A percentile compares a stretch with the other conserved stretches of the same genome.
These are phyloP conservation scores for Aythya fuligula DNA, from an alignment of 2,797 vertebrate genomes.

Conservation along the genomic window DNA sequence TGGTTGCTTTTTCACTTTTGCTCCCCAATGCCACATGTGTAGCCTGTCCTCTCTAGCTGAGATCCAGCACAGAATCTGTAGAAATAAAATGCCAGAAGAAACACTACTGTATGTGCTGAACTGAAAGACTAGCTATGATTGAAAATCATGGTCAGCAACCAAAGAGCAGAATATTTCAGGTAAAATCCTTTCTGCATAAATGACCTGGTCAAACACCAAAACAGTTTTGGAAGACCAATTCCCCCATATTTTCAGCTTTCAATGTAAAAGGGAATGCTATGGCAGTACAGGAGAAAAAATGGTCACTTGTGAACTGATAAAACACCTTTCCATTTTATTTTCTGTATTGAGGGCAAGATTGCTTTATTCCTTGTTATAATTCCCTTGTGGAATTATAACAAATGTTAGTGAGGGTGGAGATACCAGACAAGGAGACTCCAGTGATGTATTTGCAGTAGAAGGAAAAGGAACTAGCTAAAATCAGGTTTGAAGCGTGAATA, in stretches of 20 bases:
- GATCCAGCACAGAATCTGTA: not conserved
- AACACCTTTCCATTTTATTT: not conserved
- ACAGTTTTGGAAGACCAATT: not conserved
- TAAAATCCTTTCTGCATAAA: not conserved
- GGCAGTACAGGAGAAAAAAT: not conserved
- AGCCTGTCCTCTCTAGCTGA: not conserved
- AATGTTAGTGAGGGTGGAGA: not conserved
- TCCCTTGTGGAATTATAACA: not conserved
- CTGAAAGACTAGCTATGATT: not conserved
- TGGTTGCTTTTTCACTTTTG: not conserved
- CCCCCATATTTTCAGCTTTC: not conserved
- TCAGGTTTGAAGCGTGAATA: not conserved
- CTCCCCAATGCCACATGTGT: not conserved
- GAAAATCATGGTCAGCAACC: fast-evolving
- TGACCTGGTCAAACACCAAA: not conserved
- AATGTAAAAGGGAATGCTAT: not conserved
- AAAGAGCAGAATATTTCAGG: not conserved
- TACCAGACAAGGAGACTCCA: not conserved
- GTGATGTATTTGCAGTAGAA: not conserved
- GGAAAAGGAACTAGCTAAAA: not conserved
- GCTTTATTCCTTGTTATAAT: not conserved
- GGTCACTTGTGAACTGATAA: not conserved
- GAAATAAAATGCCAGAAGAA: not conserved
- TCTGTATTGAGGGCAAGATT: not conserved
- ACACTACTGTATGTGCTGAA: not conserved